Evolutionary conservation across 1,140 invertebrate genomes (phyloP), one percentile per base, ranked within the genome.

Genomic region (Danaus melanippus): DNA sequence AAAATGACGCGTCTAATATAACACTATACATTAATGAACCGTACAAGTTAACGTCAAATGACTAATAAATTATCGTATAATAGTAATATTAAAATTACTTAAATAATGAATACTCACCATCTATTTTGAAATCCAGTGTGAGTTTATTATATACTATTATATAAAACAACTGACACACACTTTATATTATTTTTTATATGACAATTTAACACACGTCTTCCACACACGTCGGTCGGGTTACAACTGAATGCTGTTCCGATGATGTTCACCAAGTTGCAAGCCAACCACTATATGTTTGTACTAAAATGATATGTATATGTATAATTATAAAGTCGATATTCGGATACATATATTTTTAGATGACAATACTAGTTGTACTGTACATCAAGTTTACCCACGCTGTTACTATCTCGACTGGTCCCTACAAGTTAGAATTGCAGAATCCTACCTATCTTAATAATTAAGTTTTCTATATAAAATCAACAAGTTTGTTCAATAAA

Each of bases 101-200:
- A 32, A 32, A 3, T 32, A 32, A 7, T 32, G 50, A 42, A 51
- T 49, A 44, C 67, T 55, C 71, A 82, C 79, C 76, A 70, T 78
- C 65, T 71, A 77, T 71, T 68, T 69, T 62, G 69, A 78, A 74
- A 82, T 82, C 79, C 79, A 82, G 76, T 70, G 66, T 79, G 79
- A 69, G 66, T 57, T 15, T 57, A 50, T 32, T 71, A 42, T 12
- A n/a, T 32, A 32, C 5, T 32, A 7, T 3, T 32, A 32, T 32
- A 32, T 32, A 32, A 32, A 32, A 32, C 21, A 32, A 32, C 0
- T 32, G 66, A 69, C 64, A 59, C 66, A 67, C 68, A 62, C 56
- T 41, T 49, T 66, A 69, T 65, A 64, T n/a, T 65, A 55, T 21
- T 54, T 43, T 50, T 64, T 45, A 48, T 51, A 42, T 58, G 57